Base-by-base conservation (phyloP, 2,113 vertebrate species). In the Silurus meridionalis region DNA sequence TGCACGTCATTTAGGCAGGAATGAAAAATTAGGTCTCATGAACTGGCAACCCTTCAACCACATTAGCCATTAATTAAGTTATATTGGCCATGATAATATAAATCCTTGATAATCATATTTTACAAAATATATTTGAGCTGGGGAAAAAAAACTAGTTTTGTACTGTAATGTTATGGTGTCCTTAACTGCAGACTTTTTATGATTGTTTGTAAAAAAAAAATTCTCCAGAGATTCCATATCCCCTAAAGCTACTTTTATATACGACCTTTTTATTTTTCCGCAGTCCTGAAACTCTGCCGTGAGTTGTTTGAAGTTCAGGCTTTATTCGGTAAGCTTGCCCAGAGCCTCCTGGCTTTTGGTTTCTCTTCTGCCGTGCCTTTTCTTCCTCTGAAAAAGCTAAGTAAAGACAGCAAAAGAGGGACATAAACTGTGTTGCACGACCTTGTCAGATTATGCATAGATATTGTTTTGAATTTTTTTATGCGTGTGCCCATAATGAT, bases 301-400 rank as follows among this genome's bases (percentile, higher is more conserved):
- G 72, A 83, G 86, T 28, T 79, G 61, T 83, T 87, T 87, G 74
- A 87, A 79, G 58, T 80, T 84, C 58, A 86, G 77, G 78, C 60
- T 84, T 89, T 86, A 86, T 86, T 82, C 79, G 8, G 11, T 81
- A 80, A 88, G 66, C 67, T 86, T 86, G 85, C 78, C 23, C 58
- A 8, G 66, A 86, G 81, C 64, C 28, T 57, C 7, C 48, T 83
- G 74, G 63, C 57, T 83, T 88, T 83, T 75, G 66, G 58, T 86
- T 78, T 84, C 63, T 86, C 57, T 88, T 37, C 77, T 80, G 23
- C 63, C 3, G 5, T 63, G 61, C 75, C 82, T 75, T 71, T 21
- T 28, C 83, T 78, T 28, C 17, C 55, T 83, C 75, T 61, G 53
- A 80, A 63, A 57, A 71, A 28, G 46, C n/a, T 37, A 50, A 46